Conservation (phyloP, 2,113 vertebrate genomes). For the Gymnobelideus leadbeateri region DNA sequence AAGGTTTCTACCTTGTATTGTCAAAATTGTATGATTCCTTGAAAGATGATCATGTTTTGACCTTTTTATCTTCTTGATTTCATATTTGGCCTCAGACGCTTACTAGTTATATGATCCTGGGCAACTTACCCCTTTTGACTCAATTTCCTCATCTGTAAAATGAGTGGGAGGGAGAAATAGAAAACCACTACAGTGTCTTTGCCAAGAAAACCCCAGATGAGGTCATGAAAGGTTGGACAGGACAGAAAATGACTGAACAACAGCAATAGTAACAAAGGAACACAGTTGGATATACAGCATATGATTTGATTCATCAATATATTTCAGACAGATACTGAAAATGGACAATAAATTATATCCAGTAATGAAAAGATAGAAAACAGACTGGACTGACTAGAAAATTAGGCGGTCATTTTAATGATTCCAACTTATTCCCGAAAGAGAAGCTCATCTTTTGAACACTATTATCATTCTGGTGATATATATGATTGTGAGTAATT, state of each 20-base stretch:
- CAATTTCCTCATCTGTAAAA: neutral
- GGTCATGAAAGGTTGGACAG: neutral
- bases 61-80: neutral
- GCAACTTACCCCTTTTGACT: neutral
- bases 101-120: neutral
- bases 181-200: neutral
- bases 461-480: neutral
- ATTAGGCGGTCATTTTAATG: neutral
- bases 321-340: neutral
- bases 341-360: neutral
- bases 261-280: neutral
- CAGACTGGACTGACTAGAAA: neutral
- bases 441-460: neutral
- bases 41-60: neutral
- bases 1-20: neutral
- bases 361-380: neutral
- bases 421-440: neutral
- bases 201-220: neutral
- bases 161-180: neutral
- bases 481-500: neutral
- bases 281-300: neutral
- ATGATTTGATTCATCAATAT: neutral
- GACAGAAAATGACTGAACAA: neutral
- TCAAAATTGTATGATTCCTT: neutral
- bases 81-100: neutral